Evolutionary conservation across 2,113 vertebrate genomes (phyloP).

Genomic region (Caranx ignobilis): DNA sequence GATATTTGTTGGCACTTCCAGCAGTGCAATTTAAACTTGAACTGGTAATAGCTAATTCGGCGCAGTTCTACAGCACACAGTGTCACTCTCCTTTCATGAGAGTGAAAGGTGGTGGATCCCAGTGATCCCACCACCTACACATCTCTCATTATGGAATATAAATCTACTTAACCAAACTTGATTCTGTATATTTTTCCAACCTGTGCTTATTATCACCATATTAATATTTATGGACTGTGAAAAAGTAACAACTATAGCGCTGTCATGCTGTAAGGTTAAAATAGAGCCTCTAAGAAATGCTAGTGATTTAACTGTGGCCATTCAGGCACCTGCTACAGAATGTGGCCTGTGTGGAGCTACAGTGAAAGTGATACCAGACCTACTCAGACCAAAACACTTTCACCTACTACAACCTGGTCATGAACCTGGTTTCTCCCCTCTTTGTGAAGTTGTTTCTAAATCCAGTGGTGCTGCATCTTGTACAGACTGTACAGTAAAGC

Average conservation of each 20-base stretch:
- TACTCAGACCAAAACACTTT: neutral
- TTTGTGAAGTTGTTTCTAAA: neutral
- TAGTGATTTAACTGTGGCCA: neutral
- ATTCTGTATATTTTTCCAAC: neutral
- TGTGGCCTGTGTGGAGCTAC: neutral
- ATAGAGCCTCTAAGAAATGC: neutral
- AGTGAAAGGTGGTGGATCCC: neutral
- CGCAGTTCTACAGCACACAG: neutral
- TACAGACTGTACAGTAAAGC: neutral
- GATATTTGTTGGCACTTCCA: neutral
- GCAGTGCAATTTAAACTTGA: neutral
- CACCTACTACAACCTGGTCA: neutral
- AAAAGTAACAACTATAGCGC: neutral
- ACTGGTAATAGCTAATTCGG: neutral
- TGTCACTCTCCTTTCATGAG: too few relatives aligned
- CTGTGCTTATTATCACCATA: neutral
- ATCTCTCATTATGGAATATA: neutral
- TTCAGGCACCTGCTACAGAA: neutral
- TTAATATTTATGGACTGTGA: neutral
- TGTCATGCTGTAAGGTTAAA: neutral
- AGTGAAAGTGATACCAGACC: neutral
- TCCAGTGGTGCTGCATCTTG: neutral
- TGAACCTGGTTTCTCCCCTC: neutral
- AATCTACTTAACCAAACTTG: neutral
- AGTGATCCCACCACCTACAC: neutral